A percentile compares a stretch with the other conserved stretches of the same genome.
Evolutionary conservation across 2,888 invertebrate genomes (phyloP).

Genomic region (Conops quadrifasciatus): DNA sequence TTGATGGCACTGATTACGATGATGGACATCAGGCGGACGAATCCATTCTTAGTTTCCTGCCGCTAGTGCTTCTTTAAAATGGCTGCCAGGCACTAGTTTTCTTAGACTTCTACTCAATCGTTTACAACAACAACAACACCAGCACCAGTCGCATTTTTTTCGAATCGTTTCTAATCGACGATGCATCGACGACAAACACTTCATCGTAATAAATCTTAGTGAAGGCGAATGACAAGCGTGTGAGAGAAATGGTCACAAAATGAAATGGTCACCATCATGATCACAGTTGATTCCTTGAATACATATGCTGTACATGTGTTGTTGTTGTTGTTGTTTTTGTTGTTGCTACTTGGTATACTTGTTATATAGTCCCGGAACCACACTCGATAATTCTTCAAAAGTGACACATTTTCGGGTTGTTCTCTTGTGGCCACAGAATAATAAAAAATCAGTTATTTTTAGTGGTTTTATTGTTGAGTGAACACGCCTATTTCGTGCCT

Average conservation of each 20-base stretch:
- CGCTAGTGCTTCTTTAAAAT: no score
- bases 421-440: conserved; percentile 14
- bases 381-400: conserved; percentile 16
- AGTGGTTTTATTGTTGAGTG: neutral
- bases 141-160: no score
- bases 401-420: conserved; percentile 27
- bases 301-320: conserved; percentile 9
- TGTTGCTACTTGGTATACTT: conserved; percentile 35
- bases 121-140: no score
- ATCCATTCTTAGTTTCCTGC: no score
- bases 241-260: conserved; percentile 1
- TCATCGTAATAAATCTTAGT: conserved; percentile 11
- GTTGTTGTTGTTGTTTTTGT: neutral
- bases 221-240: neutral
- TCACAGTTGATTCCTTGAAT: neutral
- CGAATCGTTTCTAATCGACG: no score
- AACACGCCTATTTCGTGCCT: conserved; percentile 15
- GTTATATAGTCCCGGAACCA: conserved; percentile 13
- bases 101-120: no score
- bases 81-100: no score
- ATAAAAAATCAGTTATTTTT: neutral
- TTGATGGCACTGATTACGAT: no score
- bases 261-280: neutral
- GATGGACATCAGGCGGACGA: no score
- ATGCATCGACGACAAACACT: neutral